Percentiles rank a stretch among this genome's conserved stretches.
Evolutionary conservation across 2,113 vertebrate genomes (phyloP).

Genomic region (Microcebus murinus): DNA sequence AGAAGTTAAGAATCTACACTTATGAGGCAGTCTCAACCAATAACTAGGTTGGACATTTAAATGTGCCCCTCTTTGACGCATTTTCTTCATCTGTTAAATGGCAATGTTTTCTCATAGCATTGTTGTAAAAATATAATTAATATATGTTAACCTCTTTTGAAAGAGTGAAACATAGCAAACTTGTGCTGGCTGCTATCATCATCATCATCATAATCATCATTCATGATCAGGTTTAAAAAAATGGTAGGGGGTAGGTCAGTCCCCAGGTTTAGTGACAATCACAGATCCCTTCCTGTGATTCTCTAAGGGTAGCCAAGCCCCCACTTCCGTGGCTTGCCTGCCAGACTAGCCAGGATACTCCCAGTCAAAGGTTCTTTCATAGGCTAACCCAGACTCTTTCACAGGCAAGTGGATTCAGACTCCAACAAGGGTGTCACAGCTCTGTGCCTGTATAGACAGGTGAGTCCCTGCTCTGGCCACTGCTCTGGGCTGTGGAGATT

Average conservation of each 20-base stretch:
- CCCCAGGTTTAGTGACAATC: background rate
- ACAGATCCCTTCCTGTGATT: background rate
- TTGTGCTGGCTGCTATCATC: background rate
- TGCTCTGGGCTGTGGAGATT: background rate
- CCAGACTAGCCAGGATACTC: background rate
- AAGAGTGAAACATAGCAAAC: background rate
- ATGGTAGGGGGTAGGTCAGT: no score
- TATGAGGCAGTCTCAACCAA: background rate
- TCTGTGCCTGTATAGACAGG: background rate
- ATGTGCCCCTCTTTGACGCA: background rate
- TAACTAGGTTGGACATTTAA: background rate
- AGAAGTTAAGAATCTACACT: background rate
- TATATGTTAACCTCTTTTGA: background rate
- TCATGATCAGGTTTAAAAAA: background rate
- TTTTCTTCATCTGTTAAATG: background rate
- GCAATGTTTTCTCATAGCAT: background rate
- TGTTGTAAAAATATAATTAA: background rate
- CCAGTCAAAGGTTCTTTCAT: background rate
- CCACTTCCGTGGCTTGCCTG: background rate
- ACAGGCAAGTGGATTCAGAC: background rate
- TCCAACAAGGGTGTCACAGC: background rate
- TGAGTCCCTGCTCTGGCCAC: background rate
- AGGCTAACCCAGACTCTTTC: background rate
- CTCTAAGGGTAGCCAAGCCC: background rate
- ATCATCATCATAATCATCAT: background rate